phyloP scores from a whole-genome alignment of 2,113 vertebrate species.

The western clawed frog (Xenopus tropicalis) region UCB_Xtro_10.0 CM004448.2:17617501-17618000 shows the following conservation, averaged over 20 bases:
- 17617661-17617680: constrained; percentile 84
- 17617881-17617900: constrained; percentile 89
- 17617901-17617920: constrained; percentile 53
- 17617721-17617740: constrained; percentile 75
- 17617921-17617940: too few species aligned
- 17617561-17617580: constrained; percentile 53
- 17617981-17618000: too few species aligned
- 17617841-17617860: constrained; percentile 87
- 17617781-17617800: constrained; percentile 83
- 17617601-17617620: constrained; percentile 66
- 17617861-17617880: constrained; percentile 82
- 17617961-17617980: too few species aligned
- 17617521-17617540: constrained; percentile 48
- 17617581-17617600: constrained; percentile 53
- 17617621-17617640: constrained; percentile 82
- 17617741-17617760: constrained; percentile 83
- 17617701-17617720: constrained; percentile 59
- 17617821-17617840: constrained; percentile 88
- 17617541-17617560: constrained; percentile 60
- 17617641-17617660: constrained; percentile 92
- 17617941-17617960: too few species aligned
- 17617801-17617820: constrained; percentile 85
- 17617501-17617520: too few species aligned
- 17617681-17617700: constrained; percentile 85
- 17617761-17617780: constrained; percentile 94